Base-by-base conservation (phyloP, 2,888 invertebrate genomes). In the Erynnis tages region DNA sequence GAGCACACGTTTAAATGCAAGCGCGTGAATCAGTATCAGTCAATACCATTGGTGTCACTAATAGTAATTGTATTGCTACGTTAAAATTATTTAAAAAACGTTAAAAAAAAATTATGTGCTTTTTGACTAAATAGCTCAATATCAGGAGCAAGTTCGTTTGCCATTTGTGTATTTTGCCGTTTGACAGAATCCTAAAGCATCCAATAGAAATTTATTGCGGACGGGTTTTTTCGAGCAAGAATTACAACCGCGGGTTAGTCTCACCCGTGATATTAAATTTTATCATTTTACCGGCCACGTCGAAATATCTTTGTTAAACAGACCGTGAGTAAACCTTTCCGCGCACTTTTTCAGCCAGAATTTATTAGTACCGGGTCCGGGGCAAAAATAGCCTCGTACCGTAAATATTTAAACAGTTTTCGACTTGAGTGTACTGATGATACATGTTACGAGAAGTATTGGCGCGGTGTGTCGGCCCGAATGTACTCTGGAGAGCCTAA, bases 261-360 rank as follows among this genome's bases (percentile, higher is more conserved):
- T 59, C 58, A 62, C 38, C 60, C 69, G 65, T 73, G 71, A 71
- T 82, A 82, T 82, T 79, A 82, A 82, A 82, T 80, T 82, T 80
- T 74, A 79, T 76, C 76, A 79, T 78, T 74, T 65, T 62, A 63
- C 72, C 72, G 69, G 65, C 61, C 63, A 66, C 66, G 65, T 60
- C 66, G 65, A 75, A 79, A 79, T 79, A 75, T 79, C 79, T 78
- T 74, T 79, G 82, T 74, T 73, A 65, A 81, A 71, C 79, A 68
- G 76, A 71, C 64, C 76, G 72, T 69, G 56, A 68, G 60, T 52
- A 58, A 66, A 67, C 62, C 66, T 69, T 54, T 56, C 57, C 59
- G 58, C 55, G 67, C 67, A 76, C 66, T 75, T 76, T 79, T 73
- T 63, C 61, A 56, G 44, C 44, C 48, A 55, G 60, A 63, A 64